A percentile compares a stretch with the other conserved stretches of the same genome.
phyloP scores from a whole-genome alignment of 1,140 invertebrate genomes.

The Ruditapes philippinarum region DNA sequence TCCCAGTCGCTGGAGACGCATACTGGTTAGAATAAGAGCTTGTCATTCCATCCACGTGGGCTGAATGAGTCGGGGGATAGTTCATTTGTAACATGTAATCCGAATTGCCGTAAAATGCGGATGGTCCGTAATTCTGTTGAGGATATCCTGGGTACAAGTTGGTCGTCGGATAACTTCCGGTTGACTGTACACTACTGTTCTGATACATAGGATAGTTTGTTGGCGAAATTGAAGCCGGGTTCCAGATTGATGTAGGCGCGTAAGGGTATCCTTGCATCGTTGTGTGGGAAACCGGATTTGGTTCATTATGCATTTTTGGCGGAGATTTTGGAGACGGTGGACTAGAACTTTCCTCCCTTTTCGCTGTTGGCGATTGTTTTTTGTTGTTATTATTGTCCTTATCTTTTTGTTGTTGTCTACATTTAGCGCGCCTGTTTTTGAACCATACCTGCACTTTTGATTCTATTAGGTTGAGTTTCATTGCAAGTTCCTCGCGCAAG shows the following conservation, averaged over 20 bases:
- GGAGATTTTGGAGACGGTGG: conserved; percentile 80
- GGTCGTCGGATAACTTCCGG: conserved; percentile 77
- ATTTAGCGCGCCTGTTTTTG: conserved; percentile 98
- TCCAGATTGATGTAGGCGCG: conserved; percentile 86
- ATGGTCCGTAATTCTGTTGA: conserved; percentile 85
- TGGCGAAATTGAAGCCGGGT: conserved; percentile 85
- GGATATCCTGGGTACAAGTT: conserved; percentile 81
- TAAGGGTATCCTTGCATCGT: conserved; percentile 76
- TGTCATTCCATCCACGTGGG: conserved; percentile 77
- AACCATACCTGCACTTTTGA: conserved; percentile 99
- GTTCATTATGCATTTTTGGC: conserved; percentile 81
- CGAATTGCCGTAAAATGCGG: conserved; percentile 86
- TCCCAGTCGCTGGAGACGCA: conserved; percentile 75
- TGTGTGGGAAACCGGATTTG: conserved; percentile 80
- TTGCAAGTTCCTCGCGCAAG: conserved; percentile 99
- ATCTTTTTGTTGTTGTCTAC: conserved; percentile 93
- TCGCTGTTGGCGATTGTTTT: conserved; percentile 78
- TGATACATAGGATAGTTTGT: conserved; percentile 85
- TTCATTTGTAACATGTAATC: conserved; percentile 86
- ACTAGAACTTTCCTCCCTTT: conserved; percentile 78
- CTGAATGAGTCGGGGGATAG: conserved; percentile 80
- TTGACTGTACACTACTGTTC: conserved; percentile 86
- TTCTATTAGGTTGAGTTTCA: conserved; percentile 99
- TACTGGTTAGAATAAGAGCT: conserved; percentile 80
- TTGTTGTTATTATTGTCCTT: conserved; percentile 77